Conservation (phyloP, 2,888 invertebrate species). For the Trichogramma evanescens region DNA sequence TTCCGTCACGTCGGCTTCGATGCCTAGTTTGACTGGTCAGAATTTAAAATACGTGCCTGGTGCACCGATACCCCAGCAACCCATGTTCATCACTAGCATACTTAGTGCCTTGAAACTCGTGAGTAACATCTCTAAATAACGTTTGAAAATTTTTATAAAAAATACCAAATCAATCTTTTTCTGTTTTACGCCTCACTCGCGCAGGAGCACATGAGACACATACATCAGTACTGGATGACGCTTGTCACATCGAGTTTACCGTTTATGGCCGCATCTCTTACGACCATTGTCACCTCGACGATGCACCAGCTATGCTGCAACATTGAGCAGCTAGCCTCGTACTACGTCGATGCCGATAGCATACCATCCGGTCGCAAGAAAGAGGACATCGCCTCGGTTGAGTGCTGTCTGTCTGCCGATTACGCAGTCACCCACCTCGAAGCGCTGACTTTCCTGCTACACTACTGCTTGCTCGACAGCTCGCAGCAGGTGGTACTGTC, state of each 20-base stretch:
- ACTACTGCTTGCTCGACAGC: constrained; percentile 70
- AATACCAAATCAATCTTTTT: constrained; percentile 2
- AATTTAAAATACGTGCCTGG: constrained; percentile 58
- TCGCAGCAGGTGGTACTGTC: constrained; percentile 55
- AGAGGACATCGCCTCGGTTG: constrained; percentile 39
- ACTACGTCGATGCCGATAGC: constrained; percentile 38
- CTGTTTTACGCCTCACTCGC: background rate
- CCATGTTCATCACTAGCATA: constrained; percentile 74
- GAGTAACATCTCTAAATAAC: constrained; percentile 2
- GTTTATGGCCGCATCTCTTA: constrained; percentile 69
- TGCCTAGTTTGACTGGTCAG: constrained; percentile 36
- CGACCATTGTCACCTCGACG: constrained; percentile 69
- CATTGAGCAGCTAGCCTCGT: constrained; percentile 55
- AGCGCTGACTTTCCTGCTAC: constrained; percentile 69
- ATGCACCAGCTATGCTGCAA: constrained; percentile 74
- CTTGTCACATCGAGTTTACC: constrained; percentile 74
- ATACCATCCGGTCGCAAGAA: constrained; percentile 27
- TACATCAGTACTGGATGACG: constrained; percentile 78
- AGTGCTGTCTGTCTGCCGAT: constrained; percentile 62
- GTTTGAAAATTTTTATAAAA: background rate
- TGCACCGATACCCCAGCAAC: constrained; percentile 67
- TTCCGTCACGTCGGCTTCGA: constrained; percentile 24
- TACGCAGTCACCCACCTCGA: constrained; percentile 72
- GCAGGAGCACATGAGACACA: constrained; percentile 60
- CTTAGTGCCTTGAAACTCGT: constrained; percentile 65